Conservation (phyloP, 2,797 vertebrate species). For the Danio tinwini region DNA sequence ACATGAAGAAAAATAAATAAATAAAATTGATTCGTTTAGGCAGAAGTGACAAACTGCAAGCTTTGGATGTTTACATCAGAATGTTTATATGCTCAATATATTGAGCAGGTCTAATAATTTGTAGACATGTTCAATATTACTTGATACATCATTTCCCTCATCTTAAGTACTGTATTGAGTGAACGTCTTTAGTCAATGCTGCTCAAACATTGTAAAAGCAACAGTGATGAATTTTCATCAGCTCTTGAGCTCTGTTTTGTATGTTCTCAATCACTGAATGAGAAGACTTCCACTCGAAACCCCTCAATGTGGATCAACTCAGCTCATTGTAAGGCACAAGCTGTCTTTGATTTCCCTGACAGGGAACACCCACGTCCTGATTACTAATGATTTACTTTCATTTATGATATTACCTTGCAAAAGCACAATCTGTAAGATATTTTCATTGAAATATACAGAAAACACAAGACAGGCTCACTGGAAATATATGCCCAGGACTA, state of each 20-base stretch:
- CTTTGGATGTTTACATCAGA: too few relatives aligned
- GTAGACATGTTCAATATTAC: not conserved
- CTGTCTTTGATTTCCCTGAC: slow-evolving; percentile 56
- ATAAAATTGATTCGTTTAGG: too few relatives aligned
- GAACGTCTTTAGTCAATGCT: slow-evolving; percentile 2
- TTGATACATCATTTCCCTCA: slow-evolving; percentile 2
- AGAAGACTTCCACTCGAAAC: slow-evolving; percentile 44
- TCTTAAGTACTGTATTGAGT: not conserved
- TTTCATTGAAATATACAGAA: too few relatives aligned
- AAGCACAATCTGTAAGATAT: not conserved
- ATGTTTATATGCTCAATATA: not conserved
- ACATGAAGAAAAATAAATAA: too few relatives aligned
- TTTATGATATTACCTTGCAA: not conserved
- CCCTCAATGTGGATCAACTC: slow-evolving; percentile 28
- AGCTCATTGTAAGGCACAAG: slow-evolving; percentile 26
- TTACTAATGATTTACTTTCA: slow-evolving; percentile 8
- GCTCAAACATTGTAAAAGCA: not conserved
- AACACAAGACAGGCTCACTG: too few relatives aligned
- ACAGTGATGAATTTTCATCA: slow-evolving; percentile 18
- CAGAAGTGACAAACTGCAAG: too few relatives aligned
- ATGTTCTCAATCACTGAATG: slow-evolving; percentile 14
- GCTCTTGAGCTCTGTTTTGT: not conserved
- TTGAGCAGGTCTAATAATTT: not conserved
- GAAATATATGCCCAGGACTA: too few relatives aligned
- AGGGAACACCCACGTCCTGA: slow-evolving; percentile 64